phyloP scores from a whole-genome alignment of 2,113 vertebrate genomes.

The Vulpes ferrilata region DNA sequence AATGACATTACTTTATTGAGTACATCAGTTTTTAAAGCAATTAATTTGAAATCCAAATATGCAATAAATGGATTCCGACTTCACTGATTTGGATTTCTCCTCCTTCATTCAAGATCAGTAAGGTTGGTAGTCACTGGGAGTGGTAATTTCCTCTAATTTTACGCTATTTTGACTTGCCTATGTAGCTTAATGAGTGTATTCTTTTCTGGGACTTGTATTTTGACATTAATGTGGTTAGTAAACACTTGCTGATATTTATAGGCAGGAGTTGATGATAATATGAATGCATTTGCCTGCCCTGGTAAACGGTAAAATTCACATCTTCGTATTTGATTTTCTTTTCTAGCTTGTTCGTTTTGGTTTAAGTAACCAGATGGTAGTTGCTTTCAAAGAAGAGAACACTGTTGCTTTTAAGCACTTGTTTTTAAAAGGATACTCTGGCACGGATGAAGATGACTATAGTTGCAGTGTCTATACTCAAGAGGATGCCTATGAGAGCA shows the following conservation, averaged over 20 bases:
- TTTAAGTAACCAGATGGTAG: constrained; percentile 97
- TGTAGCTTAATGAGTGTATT: neutral
- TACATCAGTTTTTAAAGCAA: constrained; percentile 10
- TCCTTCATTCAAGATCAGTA: neutral
- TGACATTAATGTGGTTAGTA: neutral
- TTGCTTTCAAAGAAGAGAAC: constrained; percentile 97
- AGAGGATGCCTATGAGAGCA: constrained; percentile 90
- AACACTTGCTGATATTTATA: constrained; percentile 15
- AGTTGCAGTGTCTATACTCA: constrained; percentile 93
- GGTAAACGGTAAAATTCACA: neutral
- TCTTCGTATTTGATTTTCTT: constrained; percentile 45
- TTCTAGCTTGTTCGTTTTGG: constrained; percentile 95
- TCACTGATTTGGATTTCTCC: neutral
- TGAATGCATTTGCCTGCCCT: neutral
- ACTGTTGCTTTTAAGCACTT: constrained; percentile 94
- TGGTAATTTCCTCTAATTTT: neutral
- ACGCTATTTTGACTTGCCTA: neutral
- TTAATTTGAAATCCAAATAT: constrained; percentile 24
- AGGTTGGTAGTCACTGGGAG: neutral
- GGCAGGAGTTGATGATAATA: neutral
- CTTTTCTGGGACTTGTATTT: constrained; percentile 1
- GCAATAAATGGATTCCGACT: neutral
- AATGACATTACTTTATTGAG: neutral
- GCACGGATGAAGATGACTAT: constrained; percentile 95
- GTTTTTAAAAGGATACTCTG: constrained; percentile 95